These are phyloP conservation scores for Orussus abietinus DNA, from an alignment of 1,140 invertebrate genomes.

Conservation along the genomic window DNA sequence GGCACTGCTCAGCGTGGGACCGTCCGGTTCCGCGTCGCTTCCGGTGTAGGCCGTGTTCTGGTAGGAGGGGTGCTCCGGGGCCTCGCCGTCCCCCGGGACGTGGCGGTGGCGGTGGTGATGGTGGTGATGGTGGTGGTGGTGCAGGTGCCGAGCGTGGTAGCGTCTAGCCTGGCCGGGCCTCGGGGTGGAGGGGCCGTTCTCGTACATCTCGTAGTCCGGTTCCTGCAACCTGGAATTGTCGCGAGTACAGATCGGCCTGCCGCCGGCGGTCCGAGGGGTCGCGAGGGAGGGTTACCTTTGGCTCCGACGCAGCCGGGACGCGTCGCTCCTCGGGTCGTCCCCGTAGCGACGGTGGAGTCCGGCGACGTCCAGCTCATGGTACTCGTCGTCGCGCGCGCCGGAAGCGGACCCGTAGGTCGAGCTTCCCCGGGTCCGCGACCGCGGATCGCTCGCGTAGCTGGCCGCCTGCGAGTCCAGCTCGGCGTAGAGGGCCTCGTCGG, in stretches of 20 bases:
- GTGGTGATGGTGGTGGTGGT: constrained; percentile 33
- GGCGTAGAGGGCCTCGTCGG: constrained; percentile 65
- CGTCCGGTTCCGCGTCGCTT: constrained; percentile 62
- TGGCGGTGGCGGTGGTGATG: constrained; percentile 34
- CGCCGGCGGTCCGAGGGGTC: not conserved
- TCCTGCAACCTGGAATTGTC: constrained; percentile 47
- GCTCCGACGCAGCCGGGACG: constrained; percentile 44
- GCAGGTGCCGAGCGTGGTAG: constrained; percentile 39
- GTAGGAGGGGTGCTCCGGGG: constrained; percentile 60
- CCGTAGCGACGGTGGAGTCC: constrained; percentile 49
- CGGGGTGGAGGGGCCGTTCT: constrained; percentile 45
- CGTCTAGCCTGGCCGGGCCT: constrained; percentile 36
- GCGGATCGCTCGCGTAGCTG: constrained; percentile 51
- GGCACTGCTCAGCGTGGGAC: constrained; percentile 60
- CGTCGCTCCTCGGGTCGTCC: constrained; percentile 39
- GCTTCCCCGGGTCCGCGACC: constrained; percentile 46
- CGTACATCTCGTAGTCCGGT: constrained; percentile 53
- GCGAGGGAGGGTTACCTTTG: constrained; percentile 40
- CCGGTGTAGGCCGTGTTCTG: constrained; percentile 68
- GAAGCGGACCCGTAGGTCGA: constrained; percentile 45
- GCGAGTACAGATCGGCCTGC: not conserved
- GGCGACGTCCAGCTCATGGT: constrained; percentile 49
- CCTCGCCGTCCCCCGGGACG: constrained; percentile 44
- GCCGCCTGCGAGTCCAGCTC: constrained; percentile 59
- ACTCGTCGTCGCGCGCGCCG: constrained; percentile 47